These are phyloP conservation scores for Leucozona laternaria DNA, from an alignment of 2,888 invertebrate species.

Conservation along the genomic window DNA sequence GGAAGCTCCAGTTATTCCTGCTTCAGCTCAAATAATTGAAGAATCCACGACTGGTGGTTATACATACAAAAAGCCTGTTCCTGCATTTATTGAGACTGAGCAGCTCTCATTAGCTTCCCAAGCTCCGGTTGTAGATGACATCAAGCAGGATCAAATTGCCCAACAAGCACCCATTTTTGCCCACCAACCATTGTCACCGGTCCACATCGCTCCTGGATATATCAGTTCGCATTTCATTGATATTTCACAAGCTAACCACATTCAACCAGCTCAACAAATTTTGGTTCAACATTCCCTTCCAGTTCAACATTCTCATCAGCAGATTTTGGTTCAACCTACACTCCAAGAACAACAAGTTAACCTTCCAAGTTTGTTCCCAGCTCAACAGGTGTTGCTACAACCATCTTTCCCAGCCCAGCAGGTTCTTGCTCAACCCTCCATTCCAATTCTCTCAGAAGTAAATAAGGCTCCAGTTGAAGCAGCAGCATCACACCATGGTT, in stretches of 20 bases:
- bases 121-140: neutral
- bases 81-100: neutral
- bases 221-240: conserved; percentile 8
- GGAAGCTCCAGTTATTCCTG: conserved; percentile 7
- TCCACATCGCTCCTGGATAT: neutral
- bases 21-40: conserved; percentile 11
- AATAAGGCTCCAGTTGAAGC: neutral
- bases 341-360: neutral
- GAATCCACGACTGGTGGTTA: conserved; percentile 19
- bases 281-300: neutral
- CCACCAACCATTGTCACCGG: neutral
- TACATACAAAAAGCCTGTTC: neutral
- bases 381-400: neutral
- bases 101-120: neutral
- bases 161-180: neutral
- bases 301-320: no score
- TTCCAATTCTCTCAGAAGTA: neutral
- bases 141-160: neutral
- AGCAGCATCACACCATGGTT: neutral
- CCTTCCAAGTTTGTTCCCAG: neutral
- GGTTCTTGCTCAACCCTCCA: neutral
- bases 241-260: neutral
- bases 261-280: neutral
- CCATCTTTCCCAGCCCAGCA: neutral
- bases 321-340: neutral